A percentile compares a stretch with the other conserved stretches of the same genome.
Conservation (phyloP, 53 echinoderm and acorn worm genomes). For the Zoroaster sp. region DNA sequence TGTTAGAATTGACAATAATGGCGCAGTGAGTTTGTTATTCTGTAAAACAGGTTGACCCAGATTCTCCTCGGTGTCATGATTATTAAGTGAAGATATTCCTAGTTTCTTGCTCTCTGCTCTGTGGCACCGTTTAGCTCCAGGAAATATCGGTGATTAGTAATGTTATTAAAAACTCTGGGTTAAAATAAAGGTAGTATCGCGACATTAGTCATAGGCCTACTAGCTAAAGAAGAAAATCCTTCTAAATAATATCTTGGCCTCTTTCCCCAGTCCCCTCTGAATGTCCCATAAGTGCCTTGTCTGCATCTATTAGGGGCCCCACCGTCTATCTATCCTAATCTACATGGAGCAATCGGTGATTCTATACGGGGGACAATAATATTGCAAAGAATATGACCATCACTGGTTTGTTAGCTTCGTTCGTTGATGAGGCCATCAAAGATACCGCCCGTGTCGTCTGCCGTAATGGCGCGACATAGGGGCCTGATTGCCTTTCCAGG, state of each 20-base stretch:
- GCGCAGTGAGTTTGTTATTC: background rate
- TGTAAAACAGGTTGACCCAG: background rate
- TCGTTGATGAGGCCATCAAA: slow-evolving; percentile 25
- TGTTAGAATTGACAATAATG: background rate
- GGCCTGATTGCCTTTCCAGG: slow-evolving; percentile 44
- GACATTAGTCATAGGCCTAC: slow-evolving; percentile 3
- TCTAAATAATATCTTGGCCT: slow-evolving; percentile 1
- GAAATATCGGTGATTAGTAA: background rate
- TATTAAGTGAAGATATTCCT: background rate
- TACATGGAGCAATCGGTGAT: slow-evolving; percentile 5
- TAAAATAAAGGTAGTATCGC: background rate
- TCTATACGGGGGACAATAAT: background rate
- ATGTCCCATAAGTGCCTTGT: slow-evolving; percentile 35
- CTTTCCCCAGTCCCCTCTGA: background rate
- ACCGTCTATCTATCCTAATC: slow-evolving; percentile 38
- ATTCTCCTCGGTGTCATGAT: background rate
- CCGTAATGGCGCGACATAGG: slow-evolving; percentile 17
- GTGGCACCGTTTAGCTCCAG: background rate
- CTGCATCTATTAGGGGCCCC: slow-evolving; percentile 8
- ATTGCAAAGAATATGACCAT: background rate
- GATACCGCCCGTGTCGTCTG: background rate
- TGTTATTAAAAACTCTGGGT: background rate
- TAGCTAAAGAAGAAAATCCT: background rate
- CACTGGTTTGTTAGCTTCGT: background rate
- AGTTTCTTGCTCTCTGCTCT: background rate